Percentiles rank a stretch among this genome's conserved stretches.
These are phyloP conservation scores for Glandiceps talaboti DNA, from an alignment of 53 echinoderm and acorn worm genomes.

Conservation along the genomic window DNA sequence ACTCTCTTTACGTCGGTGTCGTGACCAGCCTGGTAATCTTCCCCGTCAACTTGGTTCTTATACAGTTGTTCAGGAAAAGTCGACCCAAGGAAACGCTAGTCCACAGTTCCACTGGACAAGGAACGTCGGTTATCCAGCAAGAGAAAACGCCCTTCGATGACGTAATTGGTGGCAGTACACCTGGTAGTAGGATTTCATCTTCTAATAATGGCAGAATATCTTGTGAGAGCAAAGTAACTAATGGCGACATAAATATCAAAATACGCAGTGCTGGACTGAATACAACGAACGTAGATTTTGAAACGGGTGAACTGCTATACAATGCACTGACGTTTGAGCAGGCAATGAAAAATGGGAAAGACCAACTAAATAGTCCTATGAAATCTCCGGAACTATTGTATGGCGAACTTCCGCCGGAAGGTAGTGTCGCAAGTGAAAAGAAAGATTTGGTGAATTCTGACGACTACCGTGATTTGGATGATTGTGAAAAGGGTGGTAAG, in stretches of 20 bases:
- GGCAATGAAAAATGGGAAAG: background rate
- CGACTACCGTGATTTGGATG: background rate
- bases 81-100: slow-evolving; percentile 17
- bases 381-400: background rate
- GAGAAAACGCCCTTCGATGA: background rate
- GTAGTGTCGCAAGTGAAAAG: background rate
- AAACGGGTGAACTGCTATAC: background rate
- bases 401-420: background rate
- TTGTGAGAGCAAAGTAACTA: background rate
- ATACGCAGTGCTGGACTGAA: background rate
- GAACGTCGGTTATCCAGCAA: background rate
- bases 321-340: background rate
- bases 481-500: background rate
- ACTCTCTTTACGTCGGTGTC: slow-evolving; percentile 45
- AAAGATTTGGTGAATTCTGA: background rate
- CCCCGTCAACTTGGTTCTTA: slow-evolving; percentile 56
- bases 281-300: background rate
- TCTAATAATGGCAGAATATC: too few species aligned
- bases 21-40: slow-evolving; percentile 49
- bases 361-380: slow-evolving; percentile 4
- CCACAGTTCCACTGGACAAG: background rate
- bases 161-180: background rate
- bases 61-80: slow-evolving; percentile 58
- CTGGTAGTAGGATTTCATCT: background rate
- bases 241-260: background rate